These are phyloP conservation scores for Prunella himalayana DNA, from an alignment of 2,113 vertebrate species.

Conservation along the genomic window DNA sequence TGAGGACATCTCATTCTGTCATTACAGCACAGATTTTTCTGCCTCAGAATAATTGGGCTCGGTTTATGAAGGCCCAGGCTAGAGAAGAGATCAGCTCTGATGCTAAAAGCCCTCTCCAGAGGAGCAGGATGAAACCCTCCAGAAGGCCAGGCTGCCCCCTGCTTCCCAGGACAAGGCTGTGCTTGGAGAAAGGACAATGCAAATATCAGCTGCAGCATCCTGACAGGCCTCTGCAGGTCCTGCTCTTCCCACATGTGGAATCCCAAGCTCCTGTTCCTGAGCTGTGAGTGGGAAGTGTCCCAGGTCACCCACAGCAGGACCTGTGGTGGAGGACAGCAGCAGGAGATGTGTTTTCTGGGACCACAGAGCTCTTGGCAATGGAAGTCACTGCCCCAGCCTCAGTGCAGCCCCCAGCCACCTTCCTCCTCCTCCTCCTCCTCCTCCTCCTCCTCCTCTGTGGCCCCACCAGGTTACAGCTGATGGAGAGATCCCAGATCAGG, in stretches of 20 bases:
- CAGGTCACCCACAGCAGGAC: neutral
- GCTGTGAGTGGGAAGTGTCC: neutral
- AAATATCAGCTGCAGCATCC: neutral
- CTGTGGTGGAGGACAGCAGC: neutral
- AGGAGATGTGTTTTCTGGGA: neutral
- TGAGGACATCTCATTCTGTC: neutral
- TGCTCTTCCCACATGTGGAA: accelerated
- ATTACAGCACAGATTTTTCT: neutral
- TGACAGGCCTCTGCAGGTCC: neutral
- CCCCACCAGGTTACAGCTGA: neutral
- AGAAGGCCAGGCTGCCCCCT: neutral
- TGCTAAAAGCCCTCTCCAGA: neutral
- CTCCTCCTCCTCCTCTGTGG: neutral
- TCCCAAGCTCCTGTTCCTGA: neutral
- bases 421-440: neutral
- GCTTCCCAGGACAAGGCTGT: neutral
- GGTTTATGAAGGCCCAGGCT: neutral
- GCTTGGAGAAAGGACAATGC: accelerated
- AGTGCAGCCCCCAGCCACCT: neutral
- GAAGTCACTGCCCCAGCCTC: neutral
- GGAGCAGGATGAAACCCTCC: neutral
- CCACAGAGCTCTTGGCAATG: neutral
- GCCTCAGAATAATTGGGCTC: neutral
- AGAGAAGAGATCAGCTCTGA: neutral
- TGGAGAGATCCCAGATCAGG: neutral